Percentiles rank a stretch among this genome's conserved stretches.
Conservation (phyloP, 2,113 vertebrate genomes). For the human (Homo sapiens) region DNA sequence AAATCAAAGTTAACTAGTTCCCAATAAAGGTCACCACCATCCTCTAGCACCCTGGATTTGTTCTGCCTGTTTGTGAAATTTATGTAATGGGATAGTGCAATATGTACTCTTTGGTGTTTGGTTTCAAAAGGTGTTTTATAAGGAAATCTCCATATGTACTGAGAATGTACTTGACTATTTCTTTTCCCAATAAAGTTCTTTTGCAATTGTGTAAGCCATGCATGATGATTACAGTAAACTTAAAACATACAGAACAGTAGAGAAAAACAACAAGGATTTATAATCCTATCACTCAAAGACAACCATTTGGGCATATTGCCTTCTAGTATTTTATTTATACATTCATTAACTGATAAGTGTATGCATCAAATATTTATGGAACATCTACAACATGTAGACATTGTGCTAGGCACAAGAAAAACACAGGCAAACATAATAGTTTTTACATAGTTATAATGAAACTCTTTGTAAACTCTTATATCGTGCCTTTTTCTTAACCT, state of each 20-base stretch:
- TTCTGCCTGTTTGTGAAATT: slow-evolving; percentile 4
- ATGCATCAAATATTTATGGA: neutral
- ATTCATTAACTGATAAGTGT: neutral
- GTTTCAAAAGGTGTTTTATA: neutral
- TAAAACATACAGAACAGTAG: neutral
- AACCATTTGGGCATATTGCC: neutral
- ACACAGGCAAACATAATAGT: neutral
- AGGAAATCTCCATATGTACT: neutral
- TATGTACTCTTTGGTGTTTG: neutral
- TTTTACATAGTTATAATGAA: neutral
- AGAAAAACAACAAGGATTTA: neutral
- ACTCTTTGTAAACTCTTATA: neutral
- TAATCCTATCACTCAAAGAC: neutral
- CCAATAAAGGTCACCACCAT: neutral
- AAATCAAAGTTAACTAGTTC: neutral
- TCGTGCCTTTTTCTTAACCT: neutral
- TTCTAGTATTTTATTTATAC: neutral
- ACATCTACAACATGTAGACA: neutral
- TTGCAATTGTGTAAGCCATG: neutral
- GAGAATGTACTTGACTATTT: neutral
- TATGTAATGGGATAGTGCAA: neutral
- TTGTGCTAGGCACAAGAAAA: neutral
- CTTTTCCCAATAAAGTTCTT: neutral
- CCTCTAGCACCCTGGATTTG: neutral
- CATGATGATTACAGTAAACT: neutral